Conservation (phyloP, 23 tunicate genomes). For the Clavelina lepadiformis region DNA sequence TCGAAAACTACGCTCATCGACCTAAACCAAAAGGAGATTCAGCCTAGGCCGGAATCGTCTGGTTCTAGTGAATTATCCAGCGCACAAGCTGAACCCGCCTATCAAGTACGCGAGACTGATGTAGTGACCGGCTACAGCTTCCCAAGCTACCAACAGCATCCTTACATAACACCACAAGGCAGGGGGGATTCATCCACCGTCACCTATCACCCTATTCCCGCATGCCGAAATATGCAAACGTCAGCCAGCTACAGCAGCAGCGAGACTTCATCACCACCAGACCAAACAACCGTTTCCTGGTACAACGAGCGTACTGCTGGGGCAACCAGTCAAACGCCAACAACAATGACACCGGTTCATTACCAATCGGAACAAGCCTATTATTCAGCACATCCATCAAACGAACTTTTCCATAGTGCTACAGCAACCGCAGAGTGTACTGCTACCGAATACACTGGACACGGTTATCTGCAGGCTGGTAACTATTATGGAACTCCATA, state of each 20-base stretch:
- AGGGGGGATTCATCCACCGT: slow-evolving; percentile 10
- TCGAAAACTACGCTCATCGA: too few relatives aligned
- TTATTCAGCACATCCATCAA: slow-evolving; percentile 2
- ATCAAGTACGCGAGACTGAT: slow-evolving; percentile 5
- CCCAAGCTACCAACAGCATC: background rate
- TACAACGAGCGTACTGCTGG: background rate
- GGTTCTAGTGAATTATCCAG: slow-evolving; percentile 49
- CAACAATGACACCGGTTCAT: slow-evolving; percentile 7
- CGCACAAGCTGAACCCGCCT: slow-evolving; percentile 9
- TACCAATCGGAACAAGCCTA: slow-evolving; percentile 7
- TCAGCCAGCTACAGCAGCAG: background rate
- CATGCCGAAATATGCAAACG: background rate
- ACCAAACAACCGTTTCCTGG: background rate
- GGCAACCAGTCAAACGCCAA: slow-evolving; percentile 1
- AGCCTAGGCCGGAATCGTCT: slow-evolving; percentile 37
- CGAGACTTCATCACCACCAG: slow-evolving; percentile 3
- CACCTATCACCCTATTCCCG: background rate
- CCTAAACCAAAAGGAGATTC: slow-evolving; percentile 3
- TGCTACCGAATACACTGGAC: slow-evolving; percentile 4
- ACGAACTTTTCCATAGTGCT: background rate
- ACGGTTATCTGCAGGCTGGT: slow-evolving; percentile 2
- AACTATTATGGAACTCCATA: slow-evolving; percentile 19
- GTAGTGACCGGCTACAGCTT: background rate
- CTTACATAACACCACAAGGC: too few relatives aligned
- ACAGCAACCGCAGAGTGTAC: background rate